Evolutionary conservation across 2,888 invertebrate species (phyloP).

Genomic region (Chalcis sispes): DNA sequence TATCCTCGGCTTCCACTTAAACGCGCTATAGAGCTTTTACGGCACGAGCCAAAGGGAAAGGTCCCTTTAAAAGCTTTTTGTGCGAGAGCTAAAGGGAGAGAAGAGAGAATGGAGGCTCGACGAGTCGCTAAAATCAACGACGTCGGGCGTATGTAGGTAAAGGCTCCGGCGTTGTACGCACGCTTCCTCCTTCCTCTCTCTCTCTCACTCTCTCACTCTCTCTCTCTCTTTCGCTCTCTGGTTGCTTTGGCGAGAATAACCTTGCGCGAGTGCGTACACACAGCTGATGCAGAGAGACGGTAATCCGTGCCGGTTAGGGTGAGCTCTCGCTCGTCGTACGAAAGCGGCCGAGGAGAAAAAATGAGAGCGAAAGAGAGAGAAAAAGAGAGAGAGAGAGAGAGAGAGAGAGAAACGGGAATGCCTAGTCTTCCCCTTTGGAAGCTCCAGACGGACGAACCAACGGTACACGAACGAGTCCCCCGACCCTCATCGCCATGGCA

Average conservation of each 20-base stretch:
- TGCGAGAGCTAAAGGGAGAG: background rate
- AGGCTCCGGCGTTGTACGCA: no score
- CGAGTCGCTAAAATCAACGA: background rate
- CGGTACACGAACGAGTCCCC: slow-evolving; percentile 69
- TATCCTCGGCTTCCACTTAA: background rate
- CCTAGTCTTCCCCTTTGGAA: slow-evolving; percentile 67
- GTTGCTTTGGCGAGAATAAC: slow-evolving; percentile 23
- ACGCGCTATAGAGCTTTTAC: slow-evolving; percentile 3
- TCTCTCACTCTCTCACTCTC: no score
- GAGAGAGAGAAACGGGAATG: slow-evolving; percentile 51
- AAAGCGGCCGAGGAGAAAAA: slow-evolving; percentile 15
- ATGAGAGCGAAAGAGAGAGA: slow-evolving; percentile 35
- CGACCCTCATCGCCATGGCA: slow-evolving; percentile 72
- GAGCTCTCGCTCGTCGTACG: no score
- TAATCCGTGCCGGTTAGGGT: slow-evolving; percentile 28
- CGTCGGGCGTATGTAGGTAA: slow-evolving; percentile 52
- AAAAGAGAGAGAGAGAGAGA: slow-evolving; percentile 58
- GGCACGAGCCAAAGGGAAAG: background rate
- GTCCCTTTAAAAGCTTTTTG: slow-evolving; percentile 36
- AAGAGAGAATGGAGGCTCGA: slow-evolving; percentile 2
- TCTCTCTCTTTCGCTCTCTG: slow-evolving; percentile 9
- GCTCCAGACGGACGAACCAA: slow-evolving; percentile 72
- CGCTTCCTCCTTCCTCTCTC: no score
- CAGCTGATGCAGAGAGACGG: slow-evolving; percentile 61
- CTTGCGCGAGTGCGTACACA: slow-evolving; percentile 42